Evolutionary conservation across 2,888 invertebrate genomes (phyloP).

Genomic region (Psococerastis gibbosa): DNA sequence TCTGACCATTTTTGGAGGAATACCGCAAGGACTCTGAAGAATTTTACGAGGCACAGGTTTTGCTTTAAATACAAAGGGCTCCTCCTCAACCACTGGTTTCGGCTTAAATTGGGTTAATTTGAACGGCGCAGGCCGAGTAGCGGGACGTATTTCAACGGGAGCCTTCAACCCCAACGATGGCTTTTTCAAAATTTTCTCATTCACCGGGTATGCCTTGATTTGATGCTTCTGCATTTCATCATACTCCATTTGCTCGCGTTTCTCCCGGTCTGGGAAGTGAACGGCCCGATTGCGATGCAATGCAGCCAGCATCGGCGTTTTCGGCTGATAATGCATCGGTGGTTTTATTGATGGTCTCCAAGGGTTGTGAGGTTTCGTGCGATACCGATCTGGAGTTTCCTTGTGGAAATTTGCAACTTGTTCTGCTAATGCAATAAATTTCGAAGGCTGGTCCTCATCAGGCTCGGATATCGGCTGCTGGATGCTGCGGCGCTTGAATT

Average conservation of each 20-base stretch:
- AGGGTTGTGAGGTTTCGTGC: neutral
- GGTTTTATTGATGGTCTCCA: neutral
- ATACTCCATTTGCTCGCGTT: neutral
- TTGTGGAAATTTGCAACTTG: slow-evolving; percentile 5
- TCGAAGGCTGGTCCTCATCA: no score
- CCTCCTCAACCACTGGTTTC: neutral
- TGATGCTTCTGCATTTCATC: slow-evolving; percentile 24
- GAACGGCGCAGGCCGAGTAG: slow-evolving; percentile 42
- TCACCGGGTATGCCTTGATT: slow-evolving; percentile 46
- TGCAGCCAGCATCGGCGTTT: slow-evolving; percentile 1
- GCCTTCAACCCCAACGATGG: slow-evolving; percentile 28
- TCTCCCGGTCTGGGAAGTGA: neutral
- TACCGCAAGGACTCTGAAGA: slow-evolving; percentile 12
- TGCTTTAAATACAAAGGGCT: slow-evolving; percentile 16
- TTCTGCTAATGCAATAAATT: slow-evolving; percentile 2
- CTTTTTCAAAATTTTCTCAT: slow-evolving; percentile 35
- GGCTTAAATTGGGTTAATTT: slow-evolving; percentile 33
- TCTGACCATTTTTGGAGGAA: slow-evolving; percentile 8
- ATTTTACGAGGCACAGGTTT: slow-evolving; percentile 16
- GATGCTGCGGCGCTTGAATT: neutral
- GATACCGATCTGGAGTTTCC: slow-evolving; percentile 7
- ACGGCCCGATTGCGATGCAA: neutral
- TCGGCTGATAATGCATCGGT: neutral
- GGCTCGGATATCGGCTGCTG: neutral
- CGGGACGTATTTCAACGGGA: slow-evolving; percentile 32